Conservation (phyloP, 2,113 vertebrate genomes). For the Catagonus wagneri region DNA sequence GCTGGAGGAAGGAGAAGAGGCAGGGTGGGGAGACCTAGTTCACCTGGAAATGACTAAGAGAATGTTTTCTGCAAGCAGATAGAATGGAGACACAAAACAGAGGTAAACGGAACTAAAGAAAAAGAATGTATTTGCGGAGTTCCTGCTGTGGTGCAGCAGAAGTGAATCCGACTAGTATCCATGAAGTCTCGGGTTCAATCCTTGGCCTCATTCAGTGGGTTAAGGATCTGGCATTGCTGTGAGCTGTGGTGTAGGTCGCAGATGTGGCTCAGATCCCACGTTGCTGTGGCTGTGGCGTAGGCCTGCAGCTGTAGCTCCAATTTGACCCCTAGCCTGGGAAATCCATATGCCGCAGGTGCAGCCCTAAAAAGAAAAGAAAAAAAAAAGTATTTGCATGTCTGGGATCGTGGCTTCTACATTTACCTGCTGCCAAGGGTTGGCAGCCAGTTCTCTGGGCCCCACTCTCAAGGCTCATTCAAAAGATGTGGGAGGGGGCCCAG, state of each 20-base stretch:
- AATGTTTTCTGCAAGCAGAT: conserved; percentile 39
- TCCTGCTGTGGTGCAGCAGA: too few species aligned
- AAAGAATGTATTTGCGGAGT: not conserved
- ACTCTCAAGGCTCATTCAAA: not conserved
- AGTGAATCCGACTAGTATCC: too few species aligned
- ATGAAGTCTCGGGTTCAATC: too few species aligned
- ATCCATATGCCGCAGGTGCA: too few species aligned
- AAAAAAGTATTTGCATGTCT: not conserved
- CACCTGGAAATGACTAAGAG: conserved; percentile 54
- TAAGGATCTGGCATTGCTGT: too few species aligned
- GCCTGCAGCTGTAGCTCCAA: too few species aligned
- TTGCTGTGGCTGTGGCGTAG: too few species aligned
- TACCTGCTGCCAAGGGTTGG: not conserved
- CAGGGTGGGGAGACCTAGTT: not conserved
- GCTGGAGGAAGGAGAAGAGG: not conserved
- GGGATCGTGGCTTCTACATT: not conserved
- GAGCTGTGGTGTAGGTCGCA: too few species aligned
- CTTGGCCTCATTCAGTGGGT: too few species aligned
- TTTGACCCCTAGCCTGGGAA: too few species aligned
- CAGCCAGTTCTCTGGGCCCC: not conserved
- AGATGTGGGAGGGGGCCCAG: not conserved
- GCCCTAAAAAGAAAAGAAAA: too few species aligned
- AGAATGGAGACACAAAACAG: not conserved
- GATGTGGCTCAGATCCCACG: too few species aligned
- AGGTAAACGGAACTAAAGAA: not conserved